A percentile compares a stretch with the other conserved stretches of the same genome.
Conservation (phyloP, 2,888 invertebrate species). For the Hydrotaea diabolus region DNA sequence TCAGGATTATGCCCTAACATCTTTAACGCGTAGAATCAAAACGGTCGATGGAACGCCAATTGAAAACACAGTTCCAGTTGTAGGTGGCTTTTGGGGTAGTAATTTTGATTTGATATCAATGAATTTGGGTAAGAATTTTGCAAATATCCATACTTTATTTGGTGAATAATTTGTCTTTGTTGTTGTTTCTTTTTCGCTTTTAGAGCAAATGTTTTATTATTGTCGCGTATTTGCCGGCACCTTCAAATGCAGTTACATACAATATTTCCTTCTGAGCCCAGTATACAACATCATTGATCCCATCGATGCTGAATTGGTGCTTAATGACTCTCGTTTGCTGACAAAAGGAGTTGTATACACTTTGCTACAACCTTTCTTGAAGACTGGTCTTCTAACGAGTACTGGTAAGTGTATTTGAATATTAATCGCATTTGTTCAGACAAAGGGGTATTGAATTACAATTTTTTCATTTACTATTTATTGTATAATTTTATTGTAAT, state of each 20-base stretch:
- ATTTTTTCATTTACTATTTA: too few species aligned
- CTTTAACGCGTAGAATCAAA: conserved; percentile 63
- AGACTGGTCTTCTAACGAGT: conserved; percentile 72
- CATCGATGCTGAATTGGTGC: conserved; percentile 70
- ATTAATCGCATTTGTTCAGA: too few species aligned
- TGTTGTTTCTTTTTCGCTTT: not conserved
- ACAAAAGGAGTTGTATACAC: conserved; percentile 71
- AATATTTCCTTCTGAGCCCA: conserved; percentile 67
- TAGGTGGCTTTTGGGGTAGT: conserved; percentile 71
- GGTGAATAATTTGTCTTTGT: not conserved
- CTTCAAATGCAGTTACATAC: conserved; percentile 68
- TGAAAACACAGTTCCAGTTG: conserved; percentile 39
- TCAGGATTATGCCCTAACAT: conserved; percentile 55
- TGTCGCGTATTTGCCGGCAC: conserved; percentile 42
- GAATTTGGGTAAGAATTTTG: conserved; percentile 68
- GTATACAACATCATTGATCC: conserved; percentile 73
- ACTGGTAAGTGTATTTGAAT: conserved; percentile 73
- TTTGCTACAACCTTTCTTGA: conserved; percentile 72
- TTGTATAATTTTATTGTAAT: too few species aligned
- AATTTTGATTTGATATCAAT: conserved; percentile 73
- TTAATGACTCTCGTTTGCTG: conserved; percentile 72
- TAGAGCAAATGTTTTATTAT: conserved; percentile 69
- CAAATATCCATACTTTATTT: not conserved
- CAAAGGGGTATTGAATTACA: too few species aligned
- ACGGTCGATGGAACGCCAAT: conserved; percentile 72